phyloP scores from a whole-genome alignment of 2,888 invertebrate species.

The Microctonus brassicae region DNA sequence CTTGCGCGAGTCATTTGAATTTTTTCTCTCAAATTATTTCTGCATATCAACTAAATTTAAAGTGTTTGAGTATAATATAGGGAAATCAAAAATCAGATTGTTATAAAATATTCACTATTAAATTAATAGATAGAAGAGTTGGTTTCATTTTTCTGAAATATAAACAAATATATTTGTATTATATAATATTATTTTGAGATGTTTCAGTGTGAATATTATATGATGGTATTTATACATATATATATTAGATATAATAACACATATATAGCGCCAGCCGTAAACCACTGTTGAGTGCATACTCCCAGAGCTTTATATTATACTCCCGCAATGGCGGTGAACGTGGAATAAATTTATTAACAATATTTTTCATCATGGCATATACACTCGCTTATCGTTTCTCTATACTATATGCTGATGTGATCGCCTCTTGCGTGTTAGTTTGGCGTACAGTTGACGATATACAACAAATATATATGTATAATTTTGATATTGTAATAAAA shows the following conservation, averaged over 20 bases:
- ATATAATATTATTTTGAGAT: background rate
- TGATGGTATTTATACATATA: background rate
- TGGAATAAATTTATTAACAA: constrained; percentile 19
- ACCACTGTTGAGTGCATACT: background rate
- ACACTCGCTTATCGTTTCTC: constrained; percentile 7
- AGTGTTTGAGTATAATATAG: too few species aligned
- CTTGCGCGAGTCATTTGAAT: constrained; percentile 24
- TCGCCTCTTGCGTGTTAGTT: constrained; percentile 1
- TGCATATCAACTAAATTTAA: too few species aligned
- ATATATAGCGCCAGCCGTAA: constrained; percentile 1
- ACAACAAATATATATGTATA: background rate
- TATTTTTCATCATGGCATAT: constrained; percentile 11
- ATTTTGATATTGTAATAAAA: constrained; percentile 1
- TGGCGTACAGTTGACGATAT: background rate
- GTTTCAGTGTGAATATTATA: too few species aligned
- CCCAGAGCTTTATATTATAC: constrained; percentile 11
- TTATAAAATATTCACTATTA: too few species aligned
- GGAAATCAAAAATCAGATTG: too few species aligned
- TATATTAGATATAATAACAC: background rate
- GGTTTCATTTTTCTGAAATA: background rate
- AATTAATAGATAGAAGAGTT: background rate
- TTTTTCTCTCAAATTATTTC: constrained; percentile 19
- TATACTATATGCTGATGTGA: constrained; percentile 4
- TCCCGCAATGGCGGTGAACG: background rate
- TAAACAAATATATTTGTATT: background rate